Percentiles rank a stretch among this genome's conserved stretches.
Evolutionary conservation across 2,888 invertebrate genomes (phyloP).

Genomic region (Gasteruption jaculator): DNA sequence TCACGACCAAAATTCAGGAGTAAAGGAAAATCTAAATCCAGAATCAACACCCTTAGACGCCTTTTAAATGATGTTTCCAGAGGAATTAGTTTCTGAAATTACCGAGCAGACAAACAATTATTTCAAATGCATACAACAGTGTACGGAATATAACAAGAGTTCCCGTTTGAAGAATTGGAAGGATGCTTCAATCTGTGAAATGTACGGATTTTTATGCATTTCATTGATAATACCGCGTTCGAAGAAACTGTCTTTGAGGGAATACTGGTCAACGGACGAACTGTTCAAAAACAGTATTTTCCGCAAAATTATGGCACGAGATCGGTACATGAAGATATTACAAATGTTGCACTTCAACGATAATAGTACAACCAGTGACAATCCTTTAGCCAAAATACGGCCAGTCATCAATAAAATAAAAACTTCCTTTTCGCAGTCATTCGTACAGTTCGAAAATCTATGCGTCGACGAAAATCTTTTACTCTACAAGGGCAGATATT

Average conservation of each 20-base stretch:
- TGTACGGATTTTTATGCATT: conserved; percentile 15
- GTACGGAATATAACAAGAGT: conserved; percentile 11
- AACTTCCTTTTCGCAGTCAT: conserved; percentile 13
- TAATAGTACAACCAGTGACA: conserved; percentile 12
- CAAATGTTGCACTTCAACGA: conserved; percentile 16
- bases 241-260: conserved; percentile 14
- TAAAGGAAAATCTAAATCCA: conserved; percentile 10
- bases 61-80: conserved; percentile 13
- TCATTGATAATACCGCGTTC: conserved; percentile 14
- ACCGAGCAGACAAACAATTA: conserved; percentile 17
- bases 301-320: conserved; percentile 13
- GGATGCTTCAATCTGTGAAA: conserved; percentile 12
- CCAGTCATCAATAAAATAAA: conserved; percentile 7
- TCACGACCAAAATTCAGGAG: conserved; percentile 13
- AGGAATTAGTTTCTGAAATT: conserved; percentile 16
- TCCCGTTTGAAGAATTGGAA: conserved; percentile 15
- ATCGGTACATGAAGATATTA: conserved; percentile 13
- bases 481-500: conserved; percentile 12
- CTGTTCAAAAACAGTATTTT: conserved; percentile 15
- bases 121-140: conserved; percentile 17
- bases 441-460: conserved; percentile 11
- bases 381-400: conserved; percentile 14
- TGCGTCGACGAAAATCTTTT: conserved; percentile 13
- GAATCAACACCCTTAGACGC: conserved; percentile 13
- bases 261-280: conserved; percentile 15